Evolutionary conservation across 2,797 vertebrate genomes (phyloP).

Genomic region (Catharus ustulatus): DNA sequence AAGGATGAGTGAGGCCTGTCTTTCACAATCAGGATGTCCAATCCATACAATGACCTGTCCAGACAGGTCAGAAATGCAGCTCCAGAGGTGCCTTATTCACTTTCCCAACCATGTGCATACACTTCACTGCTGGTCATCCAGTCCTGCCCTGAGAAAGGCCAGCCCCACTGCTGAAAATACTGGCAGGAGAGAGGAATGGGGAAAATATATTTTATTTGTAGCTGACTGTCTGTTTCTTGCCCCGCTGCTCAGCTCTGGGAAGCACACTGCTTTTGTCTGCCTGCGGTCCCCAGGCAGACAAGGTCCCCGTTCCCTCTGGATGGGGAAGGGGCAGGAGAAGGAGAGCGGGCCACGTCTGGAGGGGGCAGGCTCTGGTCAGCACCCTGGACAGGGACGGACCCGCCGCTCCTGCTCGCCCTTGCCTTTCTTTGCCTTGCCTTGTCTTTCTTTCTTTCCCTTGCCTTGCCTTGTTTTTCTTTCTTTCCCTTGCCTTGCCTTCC

Average conservation of each 20-base stretch:
- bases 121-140: neutral
- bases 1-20: neutral
- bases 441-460: neutral
- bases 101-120: neutral
- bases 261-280: neutral
- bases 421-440: neutral
- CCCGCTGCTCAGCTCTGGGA: neutral
- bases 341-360: neutral
- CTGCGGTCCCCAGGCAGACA: neutral
- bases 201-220: neutral
- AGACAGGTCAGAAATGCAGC: neutral
- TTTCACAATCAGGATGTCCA: neutral
- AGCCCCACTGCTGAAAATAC: neutral
- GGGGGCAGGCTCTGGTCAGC: neutral
- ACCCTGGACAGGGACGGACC: slow-evolving; percentile 35
- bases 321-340: neutral
- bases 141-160: neutral
- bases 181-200: neutral
- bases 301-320: neutral
- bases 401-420: neutral
- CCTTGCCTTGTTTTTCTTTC: neutral
- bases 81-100: neutral
- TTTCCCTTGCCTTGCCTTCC: neutral
- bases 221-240: neutral
- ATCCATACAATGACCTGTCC: neutral